Evolutionary conservation across 2,888 invertebrate species (phyloP).

Genomic region (Agriopis aurantiaria): DNA sequence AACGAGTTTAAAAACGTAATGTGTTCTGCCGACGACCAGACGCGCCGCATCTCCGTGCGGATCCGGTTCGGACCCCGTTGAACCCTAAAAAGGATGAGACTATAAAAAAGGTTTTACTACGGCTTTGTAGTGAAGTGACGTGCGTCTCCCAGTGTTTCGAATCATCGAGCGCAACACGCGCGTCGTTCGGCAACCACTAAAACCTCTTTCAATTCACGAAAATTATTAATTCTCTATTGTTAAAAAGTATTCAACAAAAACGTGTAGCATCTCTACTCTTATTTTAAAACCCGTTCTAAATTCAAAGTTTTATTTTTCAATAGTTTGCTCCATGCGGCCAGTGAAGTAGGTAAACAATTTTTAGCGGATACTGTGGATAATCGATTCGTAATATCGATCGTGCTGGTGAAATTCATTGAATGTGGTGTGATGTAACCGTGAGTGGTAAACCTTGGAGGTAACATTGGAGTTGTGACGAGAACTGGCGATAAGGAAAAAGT

Average conservation of each 20-base stretch:
- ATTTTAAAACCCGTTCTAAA: neutral
- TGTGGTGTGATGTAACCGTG: constrained; percentile 29
- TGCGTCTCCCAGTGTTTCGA: constrained; percentile 57
- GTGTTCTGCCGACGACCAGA: constrained; percentile 6
- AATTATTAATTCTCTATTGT: neutral
- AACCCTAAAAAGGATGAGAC: constrained; percentile 70
- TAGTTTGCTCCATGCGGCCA: constrained; percentile 4
- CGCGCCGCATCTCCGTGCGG: constrained; percentile 3
- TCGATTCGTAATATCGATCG: constrained; percentile 10
- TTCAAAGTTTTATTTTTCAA: constrained; percentile 15
- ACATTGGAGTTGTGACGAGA: constrained; percentile 26
- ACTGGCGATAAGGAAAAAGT: constrained; percentile 45
- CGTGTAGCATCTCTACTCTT: neutral
- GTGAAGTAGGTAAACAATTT: constrained; percentile 17
- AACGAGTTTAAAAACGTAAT: constrained; percentile 17
- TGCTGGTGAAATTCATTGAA: constrained; percentile 33
- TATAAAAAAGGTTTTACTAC: constrained; percentile 58
- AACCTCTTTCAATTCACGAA: constrained; percentile 32
- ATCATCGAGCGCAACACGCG: constrained; percentile 57
- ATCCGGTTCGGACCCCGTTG: constrained; percentile 55
- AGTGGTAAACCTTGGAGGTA: constrained; percentile 30
- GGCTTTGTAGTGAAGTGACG: constrained; percentile 44
- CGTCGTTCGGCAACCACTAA: constrained; percentile 41
- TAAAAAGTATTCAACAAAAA: neutral
- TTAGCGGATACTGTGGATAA: constrained; percentile 11